Evolutionary conservation across 2,113 vertebrate species (phyloP).

Genomic region (Bombycilla garrulus): DNA sequence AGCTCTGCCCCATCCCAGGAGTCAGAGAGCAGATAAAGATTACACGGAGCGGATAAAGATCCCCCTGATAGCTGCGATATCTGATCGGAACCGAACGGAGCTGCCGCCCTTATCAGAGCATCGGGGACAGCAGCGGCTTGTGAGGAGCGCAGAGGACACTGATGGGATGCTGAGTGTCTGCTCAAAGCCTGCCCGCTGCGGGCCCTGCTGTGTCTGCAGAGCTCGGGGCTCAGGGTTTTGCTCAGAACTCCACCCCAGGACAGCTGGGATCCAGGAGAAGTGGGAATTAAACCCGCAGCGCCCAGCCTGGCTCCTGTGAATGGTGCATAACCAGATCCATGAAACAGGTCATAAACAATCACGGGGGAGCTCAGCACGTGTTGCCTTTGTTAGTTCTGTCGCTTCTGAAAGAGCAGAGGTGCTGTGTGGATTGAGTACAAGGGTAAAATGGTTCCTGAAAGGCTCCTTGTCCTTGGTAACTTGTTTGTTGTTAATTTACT

Average conservation of each 20-base stretch:
- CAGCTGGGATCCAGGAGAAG: fast-evolving
- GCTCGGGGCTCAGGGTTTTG: background rate
- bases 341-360: background rate
- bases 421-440: background rate
- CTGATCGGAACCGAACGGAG: background rate
- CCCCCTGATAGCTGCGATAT: background rate
- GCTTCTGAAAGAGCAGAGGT: background rate
- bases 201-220: fast-evolving
- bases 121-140: background rate
- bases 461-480: background rate
- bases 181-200: no score
- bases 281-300: background rate
- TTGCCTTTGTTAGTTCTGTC: background rate
- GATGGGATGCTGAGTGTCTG: background rate
- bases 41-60: background rate
- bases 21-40: background rate
- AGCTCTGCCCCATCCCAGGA: background rate
- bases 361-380: background rate
- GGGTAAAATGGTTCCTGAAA: background rate
- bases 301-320: background rate
- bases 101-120: background rate
- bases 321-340: background rate
- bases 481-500: background rate
- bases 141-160: background rate
- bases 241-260: background rate